phyloP scores from a whole-genome alignment of 2,113 vertebrate species.

The Hemicordylus capensis region DNA sequence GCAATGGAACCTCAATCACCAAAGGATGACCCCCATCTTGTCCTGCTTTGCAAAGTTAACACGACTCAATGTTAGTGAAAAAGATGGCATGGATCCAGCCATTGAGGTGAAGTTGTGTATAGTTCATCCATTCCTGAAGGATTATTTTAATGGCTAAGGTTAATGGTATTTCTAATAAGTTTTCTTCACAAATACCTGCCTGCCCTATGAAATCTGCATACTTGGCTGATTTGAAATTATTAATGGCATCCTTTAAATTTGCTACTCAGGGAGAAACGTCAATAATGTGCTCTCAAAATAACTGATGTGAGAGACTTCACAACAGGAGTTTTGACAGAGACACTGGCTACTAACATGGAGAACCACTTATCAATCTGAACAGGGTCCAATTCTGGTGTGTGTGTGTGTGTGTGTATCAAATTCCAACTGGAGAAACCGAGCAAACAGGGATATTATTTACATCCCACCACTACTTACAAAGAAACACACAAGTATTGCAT shows the following conservation, averaged over 20 bases:
- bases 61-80: not conserved
- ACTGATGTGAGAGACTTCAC: not conserved
- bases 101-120: not conserved
- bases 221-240: slow-evolving; percentile 32
- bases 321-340: not conserved
- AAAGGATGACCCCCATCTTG: not conserved
- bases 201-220: not conserved
- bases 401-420: too few relatives aligned
- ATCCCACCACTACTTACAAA: not conserved
- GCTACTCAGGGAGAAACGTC: slow-evolving; percentile 1
- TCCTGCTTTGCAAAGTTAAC: not conserved
- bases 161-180: slow-evolving; percentile 6
- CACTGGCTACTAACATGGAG: not conserved
- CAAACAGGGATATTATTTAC: not conserved
- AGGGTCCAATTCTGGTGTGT: not conserved
- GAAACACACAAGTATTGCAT: not conserved
- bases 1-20: not conserved
- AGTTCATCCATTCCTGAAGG: not conserved
- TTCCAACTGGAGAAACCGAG: not conserved
- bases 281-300: slow-evolving; percentile 21
- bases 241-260: slow-evolving; percentile 17
- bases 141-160: slow-evolving; percentile 29
- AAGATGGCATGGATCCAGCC: not conserved
- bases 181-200: slow-evolving; percentile 27
- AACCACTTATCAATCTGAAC: not conserved